phyloP scores from a whole-genome alignment of 2,888 invertebrate species.

The Actias luna region DNA sequence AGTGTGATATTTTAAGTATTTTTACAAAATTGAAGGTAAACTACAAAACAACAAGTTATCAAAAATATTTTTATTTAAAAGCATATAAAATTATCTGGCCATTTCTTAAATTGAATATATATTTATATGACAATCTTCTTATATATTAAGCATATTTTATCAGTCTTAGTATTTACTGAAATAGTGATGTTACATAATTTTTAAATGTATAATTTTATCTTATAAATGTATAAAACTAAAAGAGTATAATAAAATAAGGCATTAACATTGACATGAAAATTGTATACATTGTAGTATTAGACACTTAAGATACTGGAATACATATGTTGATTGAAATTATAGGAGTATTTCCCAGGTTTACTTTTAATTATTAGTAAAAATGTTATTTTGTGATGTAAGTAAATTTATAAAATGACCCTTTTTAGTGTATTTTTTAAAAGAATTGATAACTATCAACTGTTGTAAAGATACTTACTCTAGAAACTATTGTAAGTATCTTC shows the following conservation, averaged over 20 bases:
- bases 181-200: conserved; percentile 26
- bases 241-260: too few relatives aligned
- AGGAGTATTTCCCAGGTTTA: neutral
- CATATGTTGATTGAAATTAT: neutral
- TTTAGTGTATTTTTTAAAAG: too few relatives aligned
- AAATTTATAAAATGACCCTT: neutral
- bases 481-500: too few relatives aligned
- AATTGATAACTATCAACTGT: too few relatives aligned
- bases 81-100: neutral
- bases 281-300: neutral
- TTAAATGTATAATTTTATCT: neutral
- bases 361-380: neutral
- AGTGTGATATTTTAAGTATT: too few relatives aligned
- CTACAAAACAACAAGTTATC: neutral
- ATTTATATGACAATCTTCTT: neutral
- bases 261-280: neutral
- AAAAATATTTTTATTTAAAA: conserved; percentile 4
- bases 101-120: neutral
- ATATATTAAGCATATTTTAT: conserved; percentile 19
- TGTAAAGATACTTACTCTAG: too few relatives aligned
- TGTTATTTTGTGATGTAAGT: neutral
- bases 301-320: neutral
- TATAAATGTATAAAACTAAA: neutral
- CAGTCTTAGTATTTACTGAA: conserved; percentile 28
- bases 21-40: too few relatives aligned